Percentiles rank a stretch among this genome's conserved stretches.
These are phyloP conservation scores for Amblyteles armatorius DNA, from an alignment of 2,888 invertebrate genomes.

Conservation along the genomic window DNA sequence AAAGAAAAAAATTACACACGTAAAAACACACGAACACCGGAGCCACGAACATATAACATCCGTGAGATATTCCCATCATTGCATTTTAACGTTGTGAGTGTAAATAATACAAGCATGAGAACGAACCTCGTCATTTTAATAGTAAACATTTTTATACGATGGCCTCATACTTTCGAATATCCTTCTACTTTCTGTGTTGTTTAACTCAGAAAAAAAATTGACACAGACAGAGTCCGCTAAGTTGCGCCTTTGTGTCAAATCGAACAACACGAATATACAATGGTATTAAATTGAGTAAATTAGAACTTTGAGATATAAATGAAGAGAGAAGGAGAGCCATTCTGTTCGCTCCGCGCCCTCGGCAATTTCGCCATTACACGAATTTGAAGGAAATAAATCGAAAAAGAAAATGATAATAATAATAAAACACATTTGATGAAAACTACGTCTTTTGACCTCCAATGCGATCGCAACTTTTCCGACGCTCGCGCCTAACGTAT, in stretches of 20 bases:
- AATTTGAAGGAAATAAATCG: slow-evolving; percentile 21
- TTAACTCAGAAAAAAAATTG: slow-evolving; percentile 46
- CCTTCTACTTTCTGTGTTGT: slow-evolving; percentile 67
- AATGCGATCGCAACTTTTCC: slow-evolving; percentile 55
- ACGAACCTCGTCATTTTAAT: slow-evolving; percentile 73
- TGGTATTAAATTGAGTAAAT: slow-evolving; percentile 30
- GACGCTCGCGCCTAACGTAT: slow-evolving; percentile 63
- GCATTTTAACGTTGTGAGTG: slow-evolving; percentile 79
- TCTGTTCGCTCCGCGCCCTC: slow-evolving; percentile 33
- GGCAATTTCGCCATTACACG: slow-evolving; percentile 43
- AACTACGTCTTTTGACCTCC: slow-evolving; percentile 57
- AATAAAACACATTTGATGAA: slow-evolving; percentile 33
- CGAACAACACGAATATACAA: slow-evolving; percentile 41
- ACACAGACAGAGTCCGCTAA: slow-evolving; percentile 27
- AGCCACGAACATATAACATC: slow-evolving; percentile 69
- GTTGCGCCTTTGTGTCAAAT: slow-evolving; percentile 3
- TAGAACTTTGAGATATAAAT: slow-evolving; percentile 66
- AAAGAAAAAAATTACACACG: slow-evolving; percentile 27
- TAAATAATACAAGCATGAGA: slow-evolving; percentile 78
- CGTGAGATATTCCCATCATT: slow-evolving; percentile 74
- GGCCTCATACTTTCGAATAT: slow-evolving; percentile 71
- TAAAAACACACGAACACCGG: slow-evolving; percentile 19
- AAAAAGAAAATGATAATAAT: slow-evolving; percentile 6
- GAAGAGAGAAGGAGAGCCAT: slow-evolving; percentile 18
- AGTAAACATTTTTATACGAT: slow-evolving; percentile 70